Percentiles rank a stretch among this genome's conserved stretches.
Conservation (phyloP, 2,797 vertebrate species). For the Meda fulgida region DNA sequence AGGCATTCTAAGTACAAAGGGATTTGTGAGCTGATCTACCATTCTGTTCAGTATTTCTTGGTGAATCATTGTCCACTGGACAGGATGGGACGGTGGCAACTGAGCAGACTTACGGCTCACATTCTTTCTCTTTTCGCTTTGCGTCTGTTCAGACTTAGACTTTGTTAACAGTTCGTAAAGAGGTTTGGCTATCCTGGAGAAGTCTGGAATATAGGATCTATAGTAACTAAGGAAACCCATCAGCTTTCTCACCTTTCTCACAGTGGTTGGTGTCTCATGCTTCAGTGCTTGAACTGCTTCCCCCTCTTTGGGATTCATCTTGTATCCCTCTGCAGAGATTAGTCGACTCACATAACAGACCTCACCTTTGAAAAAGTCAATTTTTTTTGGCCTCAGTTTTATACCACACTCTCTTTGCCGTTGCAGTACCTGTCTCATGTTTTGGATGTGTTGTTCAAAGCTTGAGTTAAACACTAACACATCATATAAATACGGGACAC, state of each 20-base stretch:
- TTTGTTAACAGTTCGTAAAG: constrained; percentile 18
- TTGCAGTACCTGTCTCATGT: constrained; percentile 12
- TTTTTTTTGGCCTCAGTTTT: constrained; percentile 24
- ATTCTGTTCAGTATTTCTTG: neutral
- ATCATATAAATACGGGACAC: constrained; percentile 31
- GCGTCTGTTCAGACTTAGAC: neutral
- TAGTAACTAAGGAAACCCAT: constrained; percentile 40
- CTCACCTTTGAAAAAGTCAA: constrained; percentile 32
- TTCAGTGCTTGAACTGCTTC: constrained; percentile 24
- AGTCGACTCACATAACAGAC: constrained; percentile 7
- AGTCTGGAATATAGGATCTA: constrained; percentile 14
- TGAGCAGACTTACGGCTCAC: constrained; percentile 2
- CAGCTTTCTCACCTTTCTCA: constrained; percentile 28
- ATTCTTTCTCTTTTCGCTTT: neutral
- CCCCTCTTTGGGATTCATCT: constrained; percentile 30
- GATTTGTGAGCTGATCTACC: constrained; percentile 28
- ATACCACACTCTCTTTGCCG: constrained; percentile 25
- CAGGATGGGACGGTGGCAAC: constrained; percentile 29
- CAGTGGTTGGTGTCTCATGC: constrained; percentile 14
- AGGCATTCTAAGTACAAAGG: constrained; percentile 36
- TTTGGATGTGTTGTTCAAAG: constrained; percentile 35
- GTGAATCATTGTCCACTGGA: constrained; percentile 24
- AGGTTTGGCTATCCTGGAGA: constrained; percentile 6
- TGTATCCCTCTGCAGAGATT: constrained; percentile 20
- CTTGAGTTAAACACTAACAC: neutral